Conservation (phyloP, 2,797 vertebrate genomes). For the Acanthiza pusilla region DNA sequence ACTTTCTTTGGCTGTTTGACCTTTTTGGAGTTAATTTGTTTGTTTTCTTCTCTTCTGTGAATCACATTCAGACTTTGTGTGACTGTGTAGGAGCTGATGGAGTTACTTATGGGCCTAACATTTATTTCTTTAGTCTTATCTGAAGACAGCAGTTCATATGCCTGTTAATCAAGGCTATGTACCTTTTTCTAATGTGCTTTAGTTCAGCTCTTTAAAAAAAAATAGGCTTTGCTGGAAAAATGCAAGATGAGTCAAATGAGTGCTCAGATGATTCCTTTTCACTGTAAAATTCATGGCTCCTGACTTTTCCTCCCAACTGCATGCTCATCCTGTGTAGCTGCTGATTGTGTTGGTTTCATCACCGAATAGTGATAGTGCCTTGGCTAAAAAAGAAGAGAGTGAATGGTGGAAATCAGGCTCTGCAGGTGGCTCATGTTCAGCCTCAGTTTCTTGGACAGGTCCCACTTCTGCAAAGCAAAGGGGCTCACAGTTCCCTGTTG, state of each 20-base stretch:
- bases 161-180: not conserved
- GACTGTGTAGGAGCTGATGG: not conserved
- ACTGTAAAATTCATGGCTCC: not conserved
- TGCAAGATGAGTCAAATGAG: not conserved
- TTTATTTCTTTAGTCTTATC: not conserved
- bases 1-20: conserved; percentile 11
- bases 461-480: not conserved
- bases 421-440: not conserved
- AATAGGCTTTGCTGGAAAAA: not conserved
- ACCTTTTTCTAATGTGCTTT: not conserved
- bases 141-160: not conserved
- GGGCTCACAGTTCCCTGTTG: not conserved
- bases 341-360: not conserved
- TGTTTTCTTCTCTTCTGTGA: not conserved
- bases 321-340: not conserved
- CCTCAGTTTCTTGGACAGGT: not conserved
- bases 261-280: not conserved
- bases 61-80: not conserved
- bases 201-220: not conserved
- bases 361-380: not conserved
- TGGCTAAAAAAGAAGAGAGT: not conserved
- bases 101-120: not conserved
- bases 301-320: not conserved
- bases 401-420: not conserved
- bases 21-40: conserved; percentile 3